Conservation (phyloP, 2,888 invertebrate genomes). For the Euzophera pinguis region DNA sequence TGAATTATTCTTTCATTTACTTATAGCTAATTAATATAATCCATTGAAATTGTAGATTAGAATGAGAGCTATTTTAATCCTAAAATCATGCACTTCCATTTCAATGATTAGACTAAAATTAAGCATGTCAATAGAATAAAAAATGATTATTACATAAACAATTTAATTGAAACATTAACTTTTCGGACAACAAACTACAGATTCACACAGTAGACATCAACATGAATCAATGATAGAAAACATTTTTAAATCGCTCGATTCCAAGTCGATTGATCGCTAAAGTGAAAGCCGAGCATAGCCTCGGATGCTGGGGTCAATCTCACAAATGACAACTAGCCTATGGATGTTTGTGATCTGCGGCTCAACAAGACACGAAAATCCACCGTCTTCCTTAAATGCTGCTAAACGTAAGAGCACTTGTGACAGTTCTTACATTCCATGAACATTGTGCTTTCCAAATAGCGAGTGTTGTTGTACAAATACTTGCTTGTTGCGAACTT, state of each 20-base stretch:
- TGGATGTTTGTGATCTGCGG: slow-evolving; percentile 39
- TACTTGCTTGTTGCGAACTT: neutral
- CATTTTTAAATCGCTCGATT: slow-evolving; percentile 36
- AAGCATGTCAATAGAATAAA: slow-evolving; percentile 77
- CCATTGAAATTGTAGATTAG: slow-evolving; percentile 48
- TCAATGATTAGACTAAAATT: slow-evolving; percentile 70
- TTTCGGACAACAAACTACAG: slow-evolving; percentile 76
- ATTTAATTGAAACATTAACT: slow-evolving; percentile 74
- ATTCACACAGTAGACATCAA: slow-evolving; percentile 66
- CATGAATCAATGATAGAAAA: slow-evolving; percentile 52
- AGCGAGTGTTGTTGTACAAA: neutral
- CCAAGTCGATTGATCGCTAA: slow-evolving; percentile 29
- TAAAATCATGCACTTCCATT: slow-evolving; percentile 68
- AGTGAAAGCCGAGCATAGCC: slow-evolving; percentile 39
- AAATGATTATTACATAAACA: slow-evolving; percentile 75
- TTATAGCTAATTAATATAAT: slow-evolving; percentile 64
- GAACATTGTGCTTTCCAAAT: neutral
- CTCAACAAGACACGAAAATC: neutral
- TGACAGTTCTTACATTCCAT: neutral
- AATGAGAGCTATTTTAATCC: slow-evolving; percentile 69
- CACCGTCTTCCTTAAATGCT: no score
- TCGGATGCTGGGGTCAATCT: slow-evolving; percentile 38
- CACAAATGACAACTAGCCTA: slow-evolving; percentile 64
- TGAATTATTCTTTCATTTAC: slow-evolving; percentile 43
- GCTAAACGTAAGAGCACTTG: neutral